Evolutionary conservation across 2,113 vertebrate genomes (phyloP).

Genomic region (Paramisgurnus dabryanus): DNA sequence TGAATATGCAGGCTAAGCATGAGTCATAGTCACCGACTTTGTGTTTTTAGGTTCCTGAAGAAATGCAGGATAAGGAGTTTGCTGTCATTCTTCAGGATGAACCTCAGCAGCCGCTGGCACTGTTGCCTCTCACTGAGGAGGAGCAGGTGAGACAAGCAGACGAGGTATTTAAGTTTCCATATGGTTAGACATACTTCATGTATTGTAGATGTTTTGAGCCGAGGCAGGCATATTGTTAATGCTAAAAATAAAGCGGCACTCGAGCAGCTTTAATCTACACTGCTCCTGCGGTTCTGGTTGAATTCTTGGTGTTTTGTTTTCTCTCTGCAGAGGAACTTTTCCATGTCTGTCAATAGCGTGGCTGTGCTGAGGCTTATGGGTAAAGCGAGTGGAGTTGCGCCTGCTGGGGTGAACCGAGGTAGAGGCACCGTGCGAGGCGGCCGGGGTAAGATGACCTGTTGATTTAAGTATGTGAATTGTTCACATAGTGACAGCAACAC

Average conservation of each 20-base stretch:
- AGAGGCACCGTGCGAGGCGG: constrained; percentile 82
- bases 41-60: constrained; percentile 82
- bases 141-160: constrained; percentile 78
- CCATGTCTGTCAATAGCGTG: constrained; percentile 93
- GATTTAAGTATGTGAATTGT: background rate
- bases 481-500: background rate
- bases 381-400: constrained; percentile 79
- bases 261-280: no score
- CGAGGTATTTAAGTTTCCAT: background rate
- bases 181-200: constrained; percentile 7
- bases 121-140: constrained; percentile 89
- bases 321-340: constrained; percentile 87
- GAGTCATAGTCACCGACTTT: background rate
- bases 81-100: constrained; percentile 89
- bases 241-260: background rate
- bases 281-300: background rate
- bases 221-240: background rate
- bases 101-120: constrained; percentile 85
- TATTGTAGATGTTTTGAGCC: no score
- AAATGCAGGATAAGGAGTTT: constrained; percentile 92
- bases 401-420: constrained; percentile 79
- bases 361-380: constrained; percentile 93
- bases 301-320: background rate
- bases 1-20: background rate
- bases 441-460: constrained; percentile 75